Base-by-base conservation (phyloP, 2,888 invertebrate genomes). In the Lepidocyrtoides sp. region DNA sequence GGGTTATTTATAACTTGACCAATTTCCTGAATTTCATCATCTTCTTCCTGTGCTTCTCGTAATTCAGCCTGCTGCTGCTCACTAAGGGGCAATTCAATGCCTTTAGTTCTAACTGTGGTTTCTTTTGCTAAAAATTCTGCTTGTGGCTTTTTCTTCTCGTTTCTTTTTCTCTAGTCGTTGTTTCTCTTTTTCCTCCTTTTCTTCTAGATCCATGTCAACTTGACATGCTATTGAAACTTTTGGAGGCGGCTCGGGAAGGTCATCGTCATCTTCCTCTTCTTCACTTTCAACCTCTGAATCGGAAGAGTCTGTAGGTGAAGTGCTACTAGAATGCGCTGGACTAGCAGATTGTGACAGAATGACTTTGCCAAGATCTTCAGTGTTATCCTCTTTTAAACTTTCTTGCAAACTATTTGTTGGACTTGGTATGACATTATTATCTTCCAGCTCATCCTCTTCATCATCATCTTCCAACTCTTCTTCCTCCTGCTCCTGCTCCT, bases 171-270 rank as follows among this genome's bases (percentile, higher is more conserved):
- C 54, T 17, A 12, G 54, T 54, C 44, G 44, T 48, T 48, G 4
- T 54, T 54, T 57, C 3, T 54, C 54, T 57, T 29, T 23, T 14
- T 63, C 79, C 29, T 92, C 90, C 26, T 85, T 88, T 86, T 94
- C 94, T 66, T 94, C 94, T 5, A 85, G 72, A 60, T 94, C 94
- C 93, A 94, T 93, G 63, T 94, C 94, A 8, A 93, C 93, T 89
- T 94, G 94, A 54, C 92, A 93, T 0, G 93, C 93, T 51, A 94
- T 93, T 14, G 89, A 83, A 8, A 87, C 85, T 82, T 93, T 94
- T 54, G 82, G 85, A 10, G 69, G 79, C 10, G 93, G 91, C 41
- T 91, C 81, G 2, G 89, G 75, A 4, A 83, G 44, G 0, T 87
- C 29, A 12, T 92, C 93, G 0, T 92, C 93, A 1, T 82, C 82